These are phyloP conservation scores for Darevskia nairensis DNA, from an alignment of 2,797 vertebrate genomes.

Conservation along the genomic window DNA sequence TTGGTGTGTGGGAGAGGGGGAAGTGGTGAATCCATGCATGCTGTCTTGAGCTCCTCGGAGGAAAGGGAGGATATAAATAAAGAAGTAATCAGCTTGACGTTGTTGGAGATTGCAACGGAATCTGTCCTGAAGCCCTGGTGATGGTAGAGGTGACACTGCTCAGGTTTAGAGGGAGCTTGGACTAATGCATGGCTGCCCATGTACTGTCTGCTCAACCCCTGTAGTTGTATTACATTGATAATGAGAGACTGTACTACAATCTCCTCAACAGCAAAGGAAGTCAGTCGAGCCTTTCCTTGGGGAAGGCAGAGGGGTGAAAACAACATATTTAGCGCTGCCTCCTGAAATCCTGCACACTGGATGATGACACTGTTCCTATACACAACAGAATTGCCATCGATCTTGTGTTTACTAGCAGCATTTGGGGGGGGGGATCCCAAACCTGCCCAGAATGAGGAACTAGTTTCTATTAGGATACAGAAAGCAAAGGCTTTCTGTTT, in stretches of 20 bases:
- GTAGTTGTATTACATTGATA: not conserved
- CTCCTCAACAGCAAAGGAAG: not conserved
- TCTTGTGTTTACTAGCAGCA: not conserved
- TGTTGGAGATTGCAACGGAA: not conserved
- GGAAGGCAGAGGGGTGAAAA: not conserved
- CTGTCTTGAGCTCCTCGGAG: no score
- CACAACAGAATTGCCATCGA: not conserved
- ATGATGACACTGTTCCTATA: not conserved
- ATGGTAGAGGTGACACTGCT: not conserved
- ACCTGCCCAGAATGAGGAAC: not conserved
- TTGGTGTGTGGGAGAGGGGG: no score
- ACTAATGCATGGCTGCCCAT: not conserved
- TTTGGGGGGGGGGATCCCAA: not conserved
- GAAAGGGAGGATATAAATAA: no score
- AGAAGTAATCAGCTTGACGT: not conserved
- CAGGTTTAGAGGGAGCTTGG: not conserved
- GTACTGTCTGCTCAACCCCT: not conserved
- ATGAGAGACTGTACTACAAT: not conserved
- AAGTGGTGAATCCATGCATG: no score
- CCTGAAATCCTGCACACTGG: not conserved
- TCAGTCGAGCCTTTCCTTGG: not conserved
- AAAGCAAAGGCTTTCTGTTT: not conserved
- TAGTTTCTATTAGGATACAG: not conserved
- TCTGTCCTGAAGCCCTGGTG: no score
- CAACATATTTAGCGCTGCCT: not conserved